A percentile compares a stretch with the other conserved stretches of the same genome.
phyloP scores from a whole-genome alignment of 2,113 vertebrate species.

The Gallinago paraguaiae region DNA sequence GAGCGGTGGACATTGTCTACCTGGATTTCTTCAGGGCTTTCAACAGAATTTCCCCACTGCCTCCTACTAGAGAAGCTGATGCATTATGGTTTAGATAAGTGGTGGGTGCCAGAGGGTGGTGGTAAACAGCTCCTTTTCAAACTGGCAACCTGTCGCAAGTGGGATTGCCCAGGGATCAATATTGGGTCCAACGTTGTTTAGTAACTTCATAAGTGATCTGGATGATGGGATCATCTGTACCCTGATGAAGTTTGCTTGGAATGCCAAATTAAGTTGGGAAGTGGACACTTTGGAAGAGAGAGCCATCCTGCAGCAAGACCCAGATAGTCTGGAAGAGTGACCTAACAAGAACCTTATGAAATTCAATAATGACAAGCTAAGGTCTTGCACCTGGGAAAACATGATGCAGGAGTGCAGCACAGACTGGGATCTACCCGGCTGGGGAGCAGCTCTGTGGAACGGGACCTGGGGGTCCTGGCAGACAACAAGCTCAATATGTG shows the following conservation, averaged over 20 bases:
- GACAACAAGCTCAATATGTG: background rate
- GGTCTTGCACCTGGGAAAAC: background rate
- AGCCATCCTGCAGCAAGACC: background rate
- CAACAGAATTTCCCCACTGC: background rate
- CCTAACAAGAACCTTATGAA: background rate
- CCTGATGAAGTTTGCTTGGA: background rate
- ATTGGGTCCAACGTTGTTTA: background rate
- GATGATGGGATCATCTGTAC: background rate
- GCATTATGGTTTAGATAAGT: background rate
- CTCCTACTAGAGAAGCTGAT: background rate
- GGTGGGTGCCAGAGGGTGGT: background rate
- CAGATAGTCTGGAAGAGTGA: background rate
- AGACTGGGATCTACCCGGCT: background rate
- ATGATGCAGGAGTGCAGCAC: background rate
- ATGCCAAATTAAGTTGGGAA: background rate
- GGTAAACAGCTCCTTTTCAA: background rate
- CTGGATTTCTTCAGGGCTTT: background rate
- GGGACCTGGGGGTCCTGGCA: background rate
- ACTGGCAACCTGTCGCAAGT: background rate
- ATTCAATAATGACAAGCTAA: background rate
- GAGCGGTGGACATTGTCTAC: background rate
- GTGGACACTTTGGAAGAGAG: background rate
- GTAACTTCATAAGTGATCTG: background rate
- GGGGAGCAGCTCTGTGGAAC: background rate
- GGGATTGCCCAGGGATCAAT: background rate